These are phyloP conservation scores for Emydocephalus ijimae DNA, from an alignment of 2,113 vertebrate genomes.

Conservation along the genomic window DNA sequence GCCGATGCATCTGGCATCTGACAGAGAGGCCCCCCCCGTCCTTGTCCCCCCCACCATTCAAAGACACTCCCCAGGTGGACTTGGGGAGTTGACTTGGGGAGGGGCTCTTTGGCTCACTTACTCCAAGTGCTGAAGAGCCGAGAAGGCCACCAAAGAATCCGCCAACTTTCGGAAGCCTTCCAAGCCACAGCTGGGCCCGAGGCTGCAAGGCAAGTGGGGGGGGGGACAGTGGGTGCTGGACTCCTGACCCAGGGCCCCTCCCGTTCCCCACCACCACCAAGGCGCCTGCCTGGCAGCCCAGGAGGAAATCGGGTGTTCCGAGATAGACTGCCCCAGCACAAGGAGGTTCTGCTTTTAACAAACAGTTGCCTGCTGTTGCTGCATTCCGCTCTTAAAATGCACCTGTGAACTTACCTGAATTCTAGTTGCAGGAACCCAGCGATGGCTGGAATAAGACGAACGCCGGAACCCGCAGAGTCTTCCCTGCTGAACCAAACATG, in stretches of 20 bases:
- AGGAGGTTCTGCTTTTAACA: background rate
- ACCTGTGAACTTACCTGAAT: constrained; percentile 70
- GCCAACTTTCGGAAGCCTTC: constrained; percentile 75
- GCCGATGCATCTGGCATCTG: background rate
- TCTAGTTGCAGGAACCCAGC: constrained; percentile 80
- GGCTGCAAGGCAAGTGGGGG: constrained; percentile 55
- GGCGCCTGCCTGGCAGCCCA: background rate
- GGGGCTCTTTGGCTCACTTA: constrained; percentile 61
- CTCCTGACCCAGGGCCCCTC: background rate
- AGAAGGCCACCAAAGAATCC: constrained; percentile 77
- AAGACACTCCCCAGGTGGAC: background rate
- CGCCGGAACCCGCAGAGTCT: constrained; percentile 31
- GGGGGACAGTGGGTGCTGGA: accelerated
- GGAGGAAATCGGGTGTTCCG: background rate
- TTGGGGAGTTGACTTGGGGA: background rate
- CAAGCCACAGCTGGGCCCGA: constrained; percentile 75
- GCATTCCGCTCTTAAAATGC: background rate
- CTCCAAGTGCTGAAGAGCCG: constrained; percentile 82
- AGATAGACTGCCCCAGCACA: background rate
- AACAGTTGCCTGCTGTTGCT: background rate
- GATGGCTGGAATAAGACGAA: constrained; percentile 76
- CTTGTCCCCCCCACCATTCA: accelerated
- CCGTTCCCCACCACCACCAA: accelerated
- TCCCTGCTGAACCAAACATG: constrained; percentile 40
- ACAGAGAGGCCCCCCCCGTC: background rate